Conservation (phyloP, 2,113 vertebrate genomes). For the Platichthys flesus region DNA sequence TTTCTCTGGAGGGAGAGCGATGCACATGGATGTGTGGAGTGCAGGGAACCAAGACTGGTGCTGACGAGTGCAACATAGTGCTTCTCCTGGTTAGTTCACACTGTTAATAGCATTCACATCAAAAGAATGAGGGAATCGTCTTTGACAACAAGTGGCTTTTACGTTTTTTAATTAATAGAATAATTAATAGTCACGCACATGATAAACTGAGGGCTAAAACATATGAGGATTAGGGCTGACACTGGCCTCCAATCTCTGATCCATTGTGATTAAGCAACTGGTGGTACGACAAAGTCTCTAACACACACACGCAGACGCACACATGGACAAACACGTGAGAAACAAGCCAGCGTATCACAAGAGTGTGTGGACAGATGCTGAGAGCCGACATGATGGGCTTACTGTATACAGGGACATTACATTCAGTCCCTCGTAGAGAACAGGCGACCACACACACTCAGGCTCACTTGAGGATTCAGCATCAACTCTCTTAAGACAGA, state of each 20-base stretch:
- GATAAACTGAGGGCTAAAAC: no score
- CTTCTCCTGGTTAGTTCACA: no score
- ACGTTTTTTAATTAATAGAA: no score
- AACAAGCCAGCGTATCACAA: constrained; percentile 23
- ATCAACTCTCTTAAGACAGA: constrained; percentile 7
- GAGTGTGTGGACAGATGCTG: constrained; percentile 55
- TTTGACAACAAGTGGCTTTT: no score
- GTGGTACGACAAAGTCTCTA: not conserved
- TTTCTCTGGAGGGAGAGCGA: no score
- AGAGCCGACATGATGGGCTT: constrained; percentile 37
- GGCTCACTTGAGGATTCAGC: constrained; percentile 33
- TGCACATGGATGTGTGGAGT: not conserved
- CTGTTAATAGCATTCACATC: no score
- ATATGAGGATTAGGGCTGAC: not conserved
- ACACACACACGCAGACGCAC: constrained; percentile 25
- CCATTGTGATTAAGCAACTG: constrained; percentile 44
- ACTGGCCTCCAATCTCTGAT: constrained; percentile 2
- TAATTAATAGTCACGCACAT: no score
- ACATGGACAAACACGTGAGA: constrained; percentile 55
- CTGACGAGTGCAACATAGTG: no score
- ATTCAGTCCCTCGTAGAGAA: constrained; percentile 8
- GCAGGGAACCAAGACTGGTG: not conserved
- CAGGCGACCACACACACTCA: constrained; percentile 30
- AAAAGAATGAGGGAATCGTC: no score
- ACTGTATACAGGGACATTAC: constrained; percentile 43